These are phyloP conservation scores for Incurvaria masculella DNA, from an alignment of 2,888 invertebrate genomes.

Conservation along the genomic window DNA sequence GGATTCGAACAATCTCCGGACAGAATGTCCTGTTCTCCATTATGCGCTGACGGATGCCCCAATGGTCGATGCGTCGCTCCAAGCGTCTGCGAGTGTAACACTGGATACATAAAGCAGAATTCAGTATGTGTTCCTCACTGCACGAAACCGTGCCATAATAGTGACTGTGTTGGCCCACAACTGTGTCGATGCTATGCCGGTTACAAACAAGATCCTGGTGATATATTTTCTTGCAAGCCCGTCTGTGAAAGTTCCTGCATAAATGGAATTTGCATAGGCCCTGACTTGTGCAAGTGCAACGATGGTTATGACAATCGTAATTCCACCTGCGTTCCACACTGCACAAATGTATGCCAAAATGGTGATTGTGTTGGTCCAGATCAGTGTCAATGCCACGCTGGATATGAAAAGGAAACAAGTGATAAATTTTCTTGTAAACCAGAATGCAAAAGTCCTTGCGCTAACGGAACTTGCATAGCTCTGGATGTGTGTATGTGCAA, in stretches of 20 bases:
- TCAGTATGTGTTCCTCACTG: conserved; percentile 8
- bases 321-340: conserved; percentile 16
- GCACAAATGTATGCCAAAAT: conserved; percentile 26
- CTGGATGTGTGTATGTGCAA: conserved; percentile 38
- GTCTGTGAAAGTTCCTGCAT: too few relatives aligned
- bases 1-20: conserved; percentile 7
- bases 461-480: conserved; percentile 38
- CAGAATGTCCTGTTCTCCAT: conserved; percentile 2
- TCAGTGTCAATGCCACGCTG: conserved; percentile 33
- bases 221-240: too few relatives aligned
- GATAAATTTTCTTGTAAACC: conserved; percentile 19
- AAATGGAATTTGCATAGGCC: too few relatives aligned
- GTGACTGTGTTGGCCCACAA: conserved; percentile 12
- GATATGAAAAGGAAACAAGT: conserved; percentile 20
- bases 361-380: conserved; percentile 33
- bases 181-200: too few relatives aligned
- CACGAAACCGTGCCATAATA: conserved; percentile 7
- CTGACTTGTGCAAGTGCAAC: too few relatives aligned
- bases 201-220: too few relatives aligned
- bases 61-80: conserved; percentile 22
- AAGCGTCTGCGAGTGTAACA: conserved; percentile 15
- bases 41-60: conserved; percentile 13
- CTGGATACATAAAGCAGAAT: conserved; percentile 11
- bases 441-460: conserved; percentile 23
- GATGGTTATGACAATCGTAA: not conserved